A percentile compares a stretch with the other conserved stretches of the same genome.
phyloP scores from a whole-genome alignment of 2,888 invertebrate species.

The Synanthedon andrenaeformis region DNA sequence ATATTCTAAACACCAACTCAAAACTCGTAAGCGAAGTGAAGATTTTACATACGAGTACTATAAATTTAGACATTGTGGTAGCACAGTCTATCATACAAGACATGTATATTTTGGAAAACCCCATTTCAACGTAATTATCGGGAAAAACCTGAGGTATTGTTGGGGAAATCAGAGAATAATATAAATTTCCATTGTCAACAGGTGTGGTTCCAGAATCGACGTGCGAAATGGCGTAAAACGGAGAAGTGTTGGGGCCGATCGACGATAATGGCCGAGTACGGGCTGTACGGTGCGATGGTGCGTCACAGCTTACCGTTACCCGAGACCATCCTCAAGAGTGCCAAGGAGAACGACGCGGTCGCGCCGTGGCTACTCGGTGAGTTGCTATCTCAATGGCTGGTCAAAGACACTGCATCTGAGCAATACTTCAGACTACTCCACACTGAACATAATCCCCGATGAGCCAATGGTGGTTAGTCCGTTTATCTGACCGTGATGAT shows the following conservation, averaged over 20 bases:
- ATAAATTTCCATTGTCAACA: constrained; percentile 43
- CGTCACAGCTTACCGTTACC: constrained; percentile 98
- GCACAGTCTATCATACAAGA: no score
- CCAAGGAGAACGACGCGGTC: constrained; percentile 95
- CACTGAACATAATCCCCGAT: no score
- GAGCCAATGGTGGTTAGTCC: not conserved
- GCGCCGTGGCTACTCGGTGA: constrained; percentile 99
- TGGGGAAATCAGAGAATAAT: no score
- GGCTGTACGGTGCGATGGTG: constrained; percentile 99
- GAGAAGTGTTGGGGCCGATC: constrained; percentile 99
- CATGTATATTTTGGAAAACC: no score
- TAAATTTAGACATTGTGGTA: no score
- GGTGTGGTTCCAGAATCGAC: constrained; percentile 99
- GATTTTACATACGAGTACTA: no score
- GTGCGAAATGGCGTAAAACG: constrained; percentile 99
- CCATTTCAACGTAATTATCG: no score
- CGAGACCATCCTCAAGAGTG: constrained; percentile 97
- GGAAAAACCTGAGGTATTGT: no score
- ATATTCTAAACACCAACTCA: no score
- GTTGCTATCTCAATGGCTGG: constrained; percentile 16
- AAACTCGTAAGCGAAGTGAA: no score
- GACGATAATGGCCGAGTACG: constrained; percentile 99
- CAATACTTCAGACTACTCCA: no score
- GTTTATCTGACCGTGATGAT: constrained; percentile 30
- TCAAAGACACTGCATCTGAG: not conserved